Percentiles rank a stretch among this genome's conserved stretches.
Conservation (phyloP, 2,113 vertebrate species). For the Phaethon lepturus region DNA sequence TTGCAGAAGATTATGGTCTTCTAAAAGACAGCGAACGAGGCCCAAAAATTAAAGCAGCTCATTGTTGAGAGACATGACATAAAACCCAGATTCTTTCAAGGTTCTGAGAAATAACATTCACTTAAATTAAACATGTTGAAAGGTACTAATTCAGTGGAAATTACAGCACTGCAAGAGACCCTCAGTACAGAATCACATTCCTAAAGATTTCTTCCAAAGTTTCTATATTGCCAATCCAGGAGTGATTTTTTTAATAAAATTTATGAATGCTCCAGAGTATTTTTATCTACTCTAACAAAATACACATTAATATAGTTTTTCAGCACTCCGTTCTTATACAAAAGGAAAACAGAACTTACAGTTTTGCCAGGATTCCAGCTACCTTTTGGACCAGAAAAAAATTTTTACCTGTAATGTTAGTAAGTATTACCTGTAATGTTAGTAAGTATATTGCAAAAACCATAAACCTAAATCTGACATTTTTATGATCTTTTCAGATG, state of each 20-base stretch:
- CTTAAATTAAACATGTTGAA: neutral
- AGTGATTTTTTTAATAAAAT: neutral
- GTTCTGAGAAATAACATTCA: neutral
- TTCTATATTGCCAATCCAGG: neutral
- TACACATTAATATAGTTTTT: neutral
- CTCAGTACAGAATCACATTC: neutral
- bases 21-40: neutral
- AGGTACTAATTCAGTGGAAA: neutral
- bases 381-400: neutral
- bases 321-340: neutral
- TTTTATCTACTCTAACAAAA: neutral
- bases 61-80: neutral
- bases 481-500: neutral
- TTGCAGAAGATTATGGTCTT: neutral
- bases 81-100: neutral
- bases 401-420: neutral
- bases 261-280: neutral
- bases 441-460: neutral
- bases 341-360: neutral
- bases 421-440: neutral
- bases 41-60: neutral
- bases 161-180: neutral
- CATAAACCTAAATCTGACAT: neutral
- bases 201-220: neutral
- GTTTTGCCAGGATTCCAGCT: neutral